phyloP scores from a whole-genome alignment of 2,797 vertebrate genomes.

The Phataginus tricuspis region DNA sequence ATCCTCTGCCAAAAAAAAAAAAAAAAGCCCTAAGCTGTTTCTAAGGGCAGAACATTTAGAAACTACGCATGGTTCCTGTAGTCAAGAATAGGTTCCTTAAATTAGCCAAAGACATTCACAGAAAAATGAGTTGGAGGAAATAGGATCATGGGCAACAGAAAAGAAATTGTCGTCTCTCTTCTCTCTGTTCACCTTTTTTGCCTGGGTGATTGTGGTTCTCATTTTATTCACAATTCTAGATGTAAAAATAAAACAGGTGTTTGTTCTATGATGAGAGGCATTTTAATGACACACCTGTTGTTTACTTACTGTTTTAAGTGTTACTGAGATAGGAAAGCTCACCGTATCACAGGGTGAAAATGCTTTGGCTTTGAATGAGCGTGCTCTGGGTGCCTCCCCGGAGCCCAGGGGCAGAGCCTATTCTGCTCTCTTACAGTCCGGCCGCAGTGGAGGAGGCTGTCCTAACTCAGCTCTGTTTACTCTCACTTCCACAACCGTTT shows the following conservation, averaged over 20 bases:
- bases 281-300: neutral
- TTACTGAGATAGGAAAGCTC: neutral
- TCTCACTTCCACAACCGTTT: neutral
- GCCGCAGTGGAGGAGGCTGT: neutral
- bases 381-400: neutral
- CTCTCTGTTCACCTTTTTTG: slow-evolving; percentile 32
- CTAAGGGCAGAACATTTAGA: slow-evolving; percentile 76
- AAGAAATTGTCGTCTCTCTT: slow-evolving; percentile 26
- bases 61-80: slow-evolving; percentile 74
- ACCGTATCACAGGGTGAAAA: neutral
- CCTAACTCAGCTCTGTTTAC: neutral
- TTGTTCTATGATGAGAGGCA: neutral
- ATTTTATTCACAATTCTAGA: slow-evolving; percentile 41
- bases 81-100: slow-evolving; percentile 70
- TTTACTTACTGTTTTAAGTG: slow-evolving; percentile 43
- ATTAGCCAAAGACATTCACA: slow-evolving; percentile 68
- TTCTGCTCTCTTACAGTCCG: neutral
- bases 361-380: slow-evolving; percentile 13
- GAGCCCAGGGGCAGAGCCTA: neutral
- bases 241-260: slow-evolving; percentile 49
- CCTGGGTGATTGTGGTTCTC: slow-evolving; percentile 39
- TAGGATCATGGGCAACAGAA: slow-evolving; percentile 20
- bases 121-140: slow-evolving; percentile 60
- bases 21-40: slow-evolving; percentile 57
- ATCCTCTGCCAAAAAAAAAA: neutral